Evolutionary conservation across 2,113 vertebrate species (phyloP).

Genomic region (Cebidichthys violaceus): DNA sequence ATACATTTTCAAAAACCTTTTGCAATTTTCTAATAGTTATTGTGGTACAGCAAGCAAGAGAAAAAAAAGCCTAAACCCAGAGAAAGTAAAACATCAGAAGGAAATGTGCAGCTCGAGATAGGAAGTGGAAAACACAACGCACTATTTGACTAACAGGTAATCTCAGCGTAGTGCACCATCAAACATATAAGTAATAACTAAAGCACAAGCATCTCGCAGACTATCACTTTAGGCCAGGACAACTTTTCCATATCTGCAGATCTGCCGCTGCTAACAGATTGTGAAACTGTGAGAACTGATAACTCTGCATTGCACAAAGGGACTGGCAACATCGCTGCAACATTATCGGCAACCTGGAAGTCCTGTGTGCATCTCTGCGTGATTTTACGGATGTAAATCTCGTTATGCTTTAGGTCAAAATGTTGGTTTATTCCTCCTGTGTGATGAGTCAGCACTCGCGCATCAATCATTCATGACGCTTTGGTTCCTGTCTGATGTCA

Average conservation of each 20-base stretch:
- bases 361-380: conserved; percentile 28
- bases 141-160: conserved; percentile 56
- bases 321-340: conserved; percentile 23
- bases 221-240: conserved; percentile 53
- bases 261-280: conserved; percentile 44
- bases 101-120: conserved; percentile 56
- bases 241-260: conserved; percentile 56
- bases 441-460: conserved; percentile 79
- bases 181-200: conserved; percentile 60
- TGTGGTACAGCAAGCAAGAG: conserved; percentile 1
- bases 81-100: conserved; percentile 50
- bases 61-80: conserved; percentile 11
- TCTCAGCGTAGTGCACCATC: conserved; percentile 47
- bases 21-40: conserved; percentile 12
- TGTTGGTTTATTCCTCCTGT: conserved; percentile 70
- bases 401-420: conserved; percentile 75
- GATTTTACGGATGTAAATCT: conserved; percentile 53
- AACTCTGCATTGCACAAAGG: conserved; percentile 39
- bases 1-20: conserved; percentile 4
- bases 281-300: conserved; percentile 43
- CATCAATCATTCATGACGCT: conserved; percentile 84
- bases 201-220: conserved; percentile 54
- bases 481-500: conserved; percentile 56
- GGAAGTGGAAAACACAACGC: conserved; percentile 33
- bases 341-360: conserved; percentile 37